Conservation (phyloP, 2,113 vertebrate genomes). For the Actinemys pallida region DNA sequence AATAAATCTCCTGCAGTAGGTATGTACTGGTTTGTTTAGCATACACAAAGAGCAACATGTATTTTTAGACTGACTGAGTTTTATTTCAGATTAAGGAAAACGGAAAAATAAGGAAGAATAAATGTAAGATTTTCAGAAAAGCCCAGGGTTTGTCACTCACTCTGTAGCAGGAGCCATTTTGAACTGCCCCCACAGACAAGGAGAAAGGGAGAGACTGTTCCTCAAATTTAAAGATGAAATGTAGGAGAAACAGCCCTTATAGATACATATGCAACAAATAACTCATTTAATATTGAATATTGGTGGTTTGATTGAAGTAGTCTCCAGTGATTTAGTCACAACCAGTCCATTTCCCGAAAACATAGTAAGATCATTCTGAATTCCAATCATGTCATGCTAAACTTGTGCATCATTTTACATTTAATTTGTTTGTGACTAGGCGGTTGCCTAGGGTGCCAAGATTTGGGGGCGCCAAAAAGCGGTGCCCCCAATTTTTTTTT, state of each 20-base stretch:
- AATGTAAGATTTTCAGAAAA: neutral
- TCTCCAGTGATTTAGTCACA: neutral
- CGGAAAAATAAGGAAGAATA: neutral
- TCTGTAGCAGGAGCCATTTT: neutral
- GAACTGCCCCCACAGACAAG: neutral
- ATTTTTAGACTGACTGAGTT: neutral
- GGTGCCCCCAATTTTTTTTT: no score
- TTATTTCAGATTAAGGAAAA: neutral
- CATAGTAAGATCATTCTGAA: neutral
- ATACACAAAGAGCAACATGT: neutral
- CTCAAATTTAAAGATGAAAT: neutral
- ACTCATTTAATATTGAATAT: accelerated
- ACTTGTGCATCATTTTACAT: neutral
- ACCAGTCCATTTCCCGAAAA: neutral
- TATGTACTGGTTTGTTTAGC: neutral
- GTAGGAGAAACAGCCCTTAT: neutral
- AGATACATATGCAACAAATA: neutral
- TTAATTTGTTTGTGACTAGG: neutral
- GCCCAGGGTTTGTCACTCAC: neutral
- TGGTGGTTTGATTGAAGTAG: accelerated
- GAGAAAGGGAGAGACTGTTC: neutral
- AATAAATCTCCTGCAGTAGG: neutral
- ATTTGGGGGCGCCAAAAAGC: no score
- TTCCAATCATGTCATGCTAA: neutral
- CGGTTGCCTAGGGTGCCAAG: no score